Evolutionary conservation across 2,797 vertebrate species (phyloP).

Genomic region (Novumbra hubbsi): DNA sequence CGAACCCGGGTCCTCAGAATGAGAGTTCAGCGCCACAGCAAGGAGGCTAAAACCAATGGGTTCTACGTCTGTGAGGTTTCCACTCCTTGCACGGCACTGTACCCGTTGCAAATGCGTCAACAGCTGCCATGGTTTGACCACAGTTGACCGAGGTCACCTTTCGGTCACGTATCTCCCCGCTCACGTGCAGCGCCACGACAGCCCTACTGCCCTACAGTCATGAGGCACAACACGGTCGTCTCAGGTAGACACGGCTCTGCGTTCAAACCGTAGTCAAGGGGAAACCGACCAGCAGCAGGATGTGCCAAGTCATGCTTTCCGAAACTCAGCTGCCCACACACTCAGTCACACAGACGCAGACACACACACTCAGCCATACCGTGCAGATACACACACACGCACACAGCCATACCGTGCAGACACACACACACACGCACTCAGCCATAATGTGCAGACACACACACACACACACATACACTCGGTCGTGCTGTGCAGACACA

Average conservation of each 20-base stretch:
- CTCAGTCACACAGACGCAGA: slow-evolving; percentile 12
- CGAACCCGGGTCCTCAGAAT: too few relatives aligned
- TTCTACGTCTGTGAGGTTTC: too few relatives aligned
- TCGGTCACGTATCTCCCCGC: slow-evolving; percentile 59
- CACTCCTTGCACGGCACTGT: too few relatives aligned
- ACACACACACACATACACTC: slow-evolving; percentile 38
- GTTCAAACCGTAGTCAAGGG: slow-evolving; percentile 67
- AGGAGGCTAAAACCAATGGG: too few relatives aligned
- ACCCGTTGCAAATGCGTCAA: too few relatives aligned
- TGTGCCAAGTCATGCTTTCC: slow-evolving; percentile 82
- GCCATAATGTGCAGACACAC: background rate
- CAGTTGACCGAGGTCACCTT: slow-evolving; percentile 68
- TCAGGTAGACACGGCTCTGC: slow-evolving; percentile 58
- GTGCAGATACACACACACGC: slow-evolving; percentile 23
- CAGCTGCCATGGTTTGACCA: slow-evolving; percentile 67
- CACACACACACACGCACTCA: slow-evolving; percentile 32
- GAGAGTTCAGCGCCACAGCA: too few relatives aligned
- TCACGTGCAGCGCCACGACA: slow-evolving; percentile 48
- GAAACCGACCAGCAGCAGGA: slow-evolving; percentile 68
- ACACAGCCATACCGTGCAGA: slow-evolving; percentile 38
- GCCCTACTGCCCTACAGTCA: slow-evolving; percentile 1
- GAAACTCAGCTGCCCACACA: slow-evolving; percentile 74
- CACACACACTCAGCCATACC: slow-evolving; percentile 9
- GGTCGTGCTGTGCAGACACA: slow-evolving; percentile 74
- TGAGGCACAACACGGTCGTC: slow-evolving; percentile 43